A percentile compares a stretch with the other conserved stretches of the same genome.
Conservation (phyloP, 2,797 vertebrate genomes). For the Pipistrellus kuhlii region DNA sequence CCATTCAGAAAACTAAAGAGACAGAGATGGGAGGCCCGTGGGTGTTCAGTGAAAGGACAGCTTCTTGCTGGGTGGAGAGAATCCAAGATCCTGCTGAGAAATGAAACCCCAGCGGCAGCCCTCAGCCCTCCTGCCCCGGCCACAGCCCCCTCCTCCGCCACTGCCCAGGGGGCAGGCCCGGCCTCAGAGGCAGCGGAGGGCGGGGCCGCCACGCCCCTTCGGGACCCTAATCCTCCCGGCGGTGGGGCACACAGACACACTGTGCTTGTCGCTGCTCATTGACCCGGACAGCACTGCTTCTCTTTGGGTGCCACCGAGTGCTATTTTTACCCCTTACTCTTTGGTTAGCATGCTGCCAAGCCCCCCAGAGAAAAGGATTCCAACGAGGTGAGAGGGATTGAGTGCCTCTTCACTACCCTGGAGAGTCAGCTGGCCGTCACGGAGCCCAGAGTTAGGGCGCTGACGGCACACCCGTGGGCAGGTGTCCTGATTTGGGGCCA, state of each 20-base stretch:
- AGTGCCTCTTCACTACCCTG: background rate
- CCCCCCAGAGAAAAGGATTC: conserved; percentile 28
- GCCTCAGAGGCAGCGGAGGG: conserved; percentile 3
- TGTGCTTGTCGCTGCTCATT: background rate
- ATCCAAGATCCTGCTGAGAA: conserved; percentile 67
- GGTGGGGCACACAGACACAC: background rate
- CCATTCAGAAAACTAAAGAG: conserved; percentile 56
- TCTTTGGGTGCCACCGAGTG: background rate
- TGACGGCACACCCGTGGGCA: background rate
- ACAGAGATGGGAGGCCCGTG: background rate
- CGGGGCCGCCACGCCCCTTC: background rate
- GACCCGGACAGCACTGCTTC: background rate
- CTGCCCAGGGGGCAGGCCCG: background rate
- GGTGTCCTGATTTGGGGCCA: conserved; percentile 33
- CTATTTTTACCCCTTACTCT: conserved; percentile 66
- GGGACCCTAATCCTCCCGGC: background rate
- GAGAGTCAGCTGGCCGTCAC: background rate
- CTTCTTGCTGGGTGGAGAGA: conserved; percentile 29
- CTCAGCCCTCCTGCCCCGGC: background rate
- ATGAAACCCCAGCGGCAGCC: conserved; percentile 56
- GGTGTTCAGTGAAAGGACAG: conserved; percentile 33
- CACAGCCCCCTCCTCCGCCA: background rate
- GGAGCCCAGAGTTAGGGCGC: background rate
- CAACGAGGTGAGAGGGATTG: background rate
- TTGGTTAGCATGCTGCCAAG: conserved; percentile 45